Percentiles rank a stretch among this genome's conserved stretches.
Evolutionary conservation across 2,113 vertebrate genomes (phyloP).

Genomic region (Mionectes macconnelli): DNA sequence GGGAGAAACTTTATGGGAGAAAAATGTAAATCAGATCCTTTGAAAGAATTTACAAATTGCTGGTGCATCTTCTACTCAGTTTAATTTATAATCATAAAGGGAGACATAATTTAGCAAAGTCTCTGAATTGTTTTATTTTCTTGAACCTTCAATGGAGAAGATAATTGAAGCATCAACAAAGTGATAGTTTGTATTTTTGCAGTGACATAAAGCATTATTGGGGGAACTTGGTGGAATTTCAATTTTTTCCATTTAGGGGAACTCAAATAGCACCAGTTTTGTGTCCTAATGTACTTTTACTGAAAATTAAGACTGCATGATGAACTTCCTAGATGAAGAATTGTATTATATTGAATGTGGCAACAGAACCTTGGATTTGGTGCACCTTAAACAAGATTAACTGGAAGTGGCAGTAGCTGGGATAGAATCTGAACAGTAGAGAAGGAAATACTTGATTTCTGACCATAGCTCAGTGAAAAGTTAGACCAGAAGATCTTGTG

Average conservation of each 20-base stretch:
- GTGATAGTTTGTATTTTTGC: constrained; percentile 47
- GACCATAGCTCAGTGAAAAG: neutral
- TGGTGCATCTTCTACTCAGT: constrained; percentile 43
- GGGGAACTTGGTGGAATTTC: constrained; percentile 11
- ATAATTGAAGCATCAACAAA: constrained; percentile 52
- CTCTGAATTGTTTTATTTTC: constrained; percentile 2
- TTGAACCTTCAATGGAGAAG: constrained; percentile 25
- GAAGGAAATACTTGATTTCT: neutral
- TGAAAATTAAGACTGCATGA: constrained; percentile 26
- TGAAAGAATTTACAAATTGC: constrained; percentile 59
- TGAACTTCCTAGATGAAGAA: neutral
- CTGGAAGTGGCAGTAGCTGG: neutral
- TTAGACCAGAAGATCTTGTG: neutral
- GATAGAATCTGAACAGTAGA: neutral
- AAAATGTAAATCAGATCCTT: constrained; percentile 30
- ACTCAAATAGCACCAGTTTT: neutral
- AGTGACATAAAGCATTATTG: constrained; percentile 13
- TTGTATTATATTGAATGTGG: neutral
- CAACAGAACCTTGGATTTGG: neutral
- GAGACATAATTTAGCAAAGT: constrained; percentile 39
- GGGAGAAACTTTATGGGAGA: constrained; percentile 9
- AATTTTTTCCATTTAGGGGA: constrained; percentile 22
- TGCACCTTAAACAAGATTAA: neutral
- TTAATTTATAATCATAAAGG: constrained; percentile 61
- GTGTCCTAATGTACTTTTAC: neutral